Conservation (phyloP, 2,888 invertebrate genomes). For the Acrocyrtus sp. region DNA sequence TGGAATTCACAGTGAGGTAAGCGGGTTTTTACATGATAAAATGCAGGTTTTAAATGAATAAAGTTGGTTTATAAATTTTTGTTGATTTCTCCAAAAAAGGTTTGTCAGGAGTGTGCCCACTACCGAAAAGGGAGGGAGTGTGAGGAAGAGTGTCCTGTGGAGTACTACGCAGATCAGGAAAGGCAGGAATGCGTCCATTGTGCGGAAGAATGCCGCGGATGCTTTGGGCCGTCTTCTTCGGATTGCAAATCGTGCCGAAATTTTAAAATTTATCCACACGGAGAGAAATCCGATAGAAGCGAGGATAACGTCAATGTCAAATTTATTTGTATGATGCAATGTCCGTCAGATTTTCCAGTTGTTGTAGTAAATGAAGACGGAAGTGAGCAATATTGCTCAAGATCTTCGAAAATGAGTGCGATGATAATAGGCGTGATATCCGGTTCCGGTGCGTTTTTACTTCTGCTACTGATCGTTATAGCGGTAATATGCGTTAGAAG, state of each 20-base stretch:
- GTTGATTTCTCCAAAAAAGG: too few relatives aligned
- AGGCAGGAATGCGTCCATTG: conserved; percentile 71
- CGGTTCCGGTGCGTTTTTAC: conserved; percentile 11
- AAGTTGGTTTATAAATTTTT: background rate
- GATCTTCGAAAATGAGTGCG: too few relatives aligned
- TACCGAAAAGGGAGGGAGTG: conserved; percentile 90
- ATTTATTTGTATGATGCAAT: conserved; percentile 87
- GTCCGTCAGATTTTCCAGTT: conserved; percentile 81
- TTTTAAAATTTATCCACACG: conserved; percentile 75
- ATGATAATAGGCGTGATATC: background rate
- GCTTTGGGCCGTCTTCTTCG: conserved; percentile 79
- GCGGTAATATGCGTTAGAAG: too few relatives aligned
- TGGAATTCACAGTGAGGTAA: conserved; percentile 80
- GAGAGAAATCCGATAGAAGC: conserved; percentile 51
- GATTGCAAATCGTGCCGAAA: conserved; percentile 84
- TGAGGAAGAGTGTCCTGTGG: conserved; percentile 81
- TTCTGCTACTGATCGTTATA: conserved; percentile 64
- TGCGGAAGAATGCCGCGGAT: conserved; percentile 85
- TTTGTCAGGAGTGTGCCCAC: conserved; percentile 87
- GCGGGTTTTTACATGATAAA: background rate
- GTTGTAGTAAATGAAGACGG: conserved; percentile 82
- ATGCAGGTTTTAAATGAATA: background rate
- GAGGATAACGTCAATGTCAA: conserved; percentile 72
- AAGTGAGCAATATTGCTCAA: conserved; percentile 79
- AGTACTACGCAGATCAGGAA: conserved; percentile 82